Conservation (phyloP, 2,797 vertebrate genomes). For the Acanthis flammea region DNA sequence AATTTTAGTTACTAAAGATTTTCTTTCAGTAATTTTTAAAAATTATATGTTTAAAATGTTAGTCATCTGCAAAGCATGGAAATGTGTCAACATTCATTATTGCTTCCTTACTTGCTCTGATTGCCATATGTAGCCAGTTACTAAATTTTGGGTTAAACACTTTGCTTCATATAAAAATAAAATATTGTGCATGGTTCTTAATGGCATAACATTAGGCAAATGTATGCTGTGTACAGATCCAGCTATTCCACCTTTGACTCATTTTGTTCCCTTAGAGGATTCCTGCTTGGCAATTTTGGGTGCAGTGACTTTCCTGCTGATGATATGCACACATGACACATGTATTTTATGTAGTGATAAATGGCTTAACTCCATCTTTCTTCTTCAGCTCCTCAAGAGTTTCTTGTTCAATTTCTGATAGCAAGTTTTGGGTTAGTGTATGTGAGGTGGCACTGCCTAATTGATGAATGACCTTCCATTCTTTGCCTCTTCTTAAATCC, state of each 20-base stretch:
- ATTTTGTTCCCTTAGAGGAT: neutral
- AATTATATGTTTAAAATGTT: neutral
- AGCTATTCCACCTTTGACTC: neutral
- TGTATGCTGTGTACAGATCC: neutral
- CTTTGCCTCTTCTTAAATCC: constrained; percentile 50
- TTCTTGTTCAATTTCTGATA: constrained; percentile 36
- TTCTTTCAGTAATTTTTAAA: neutral
- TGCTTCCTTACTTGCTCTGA: neutral
- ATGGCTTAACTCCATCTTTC: constrained; percentile 46
- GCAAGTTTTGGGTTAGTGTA: constrained; percentile 27
- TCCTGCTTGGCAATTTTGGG: neutral
- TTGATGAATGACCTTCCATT: constrained; percentile 46
- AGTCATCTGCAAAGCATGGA: neutral
- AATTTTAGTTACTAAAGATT: neutral
- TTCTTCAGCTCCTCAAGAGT: constrained; percentile 25
- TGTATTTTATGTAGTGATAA: neutral
- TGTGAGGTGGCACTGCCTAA: constrained; percentile 2
- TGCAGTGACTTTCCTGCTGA: constrained; percentile 13
- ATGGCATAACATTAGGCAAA: neutral
- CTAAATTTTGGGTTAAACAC: neutral
- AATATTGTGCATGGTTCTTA: neutral
- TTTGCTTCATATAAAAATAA: neutral
- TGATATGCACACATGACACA: neutral
- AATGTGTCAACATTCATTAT: neutral
- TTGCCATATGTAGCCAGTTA: neutral